Base-by-base conservation (phyloP, 2,113 vertebrate species). In the Amblyornis subalaris region DNA sequence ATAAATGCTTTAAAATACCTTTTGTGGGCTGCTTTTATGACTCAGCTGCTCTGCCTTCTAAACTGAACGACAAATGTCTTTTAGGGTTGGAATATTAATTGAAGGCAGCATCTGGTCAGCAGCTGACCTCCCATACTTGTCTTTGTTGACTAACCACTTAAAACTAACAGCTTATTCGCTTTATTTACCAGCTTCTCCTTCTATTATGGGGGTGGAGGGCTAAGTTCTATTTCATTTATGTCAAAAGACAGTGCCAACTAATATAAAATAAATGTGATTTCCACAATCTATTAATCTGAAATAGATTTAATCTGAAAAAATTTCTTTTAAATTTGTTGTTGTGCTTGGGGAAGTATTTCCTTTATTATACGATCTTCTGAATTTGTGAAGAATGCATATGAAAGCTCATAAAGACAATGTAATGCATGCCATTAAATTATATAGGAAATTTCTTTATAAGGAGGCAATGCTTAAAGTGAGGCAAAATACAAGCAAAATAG, bases 61-160 rank as follows among this genome's bases (percentile, higher is more conserved):
- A 96, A 97, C 89, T 88, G 71, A 97, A 90, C 73, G 90, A 98
- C 97, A 98, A 98, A 97, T 96, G 97, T 97, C 97, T 97, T 97
- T 97, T 96, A 97, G 95, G 94, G 86, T 92, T 96, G 96, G 97
- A 97, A 98, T 98, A 98, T 97, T 98, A 98, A 98, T 98, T 98
- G 98, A 98, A 98, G 97, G 96, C 97, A 98, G 97, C 98, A 98
- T 98, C 97, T 98, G 98, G 98, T 97, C 98, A 98, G 98, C 98
- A 98, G 97, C 97, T 98, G 98, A 98, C 97, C 97, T 72, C 95
- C 94, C 81, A 73, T 81, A 69, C 93, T 96, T 96, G 93, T 95
- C 93, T 96, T 98, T 97, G 96, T 97, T 97, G 95, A 95, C 96
- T 84, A 77, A 92, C 83, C 84, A 72, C 90, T 95, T 87, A 76